Evolutionary conservation across 2,888 invertebrate genomes (phyloP), one percentile per base, ranked within the genome.

Genomic region (Megaustenia siamemsis): DNA sequence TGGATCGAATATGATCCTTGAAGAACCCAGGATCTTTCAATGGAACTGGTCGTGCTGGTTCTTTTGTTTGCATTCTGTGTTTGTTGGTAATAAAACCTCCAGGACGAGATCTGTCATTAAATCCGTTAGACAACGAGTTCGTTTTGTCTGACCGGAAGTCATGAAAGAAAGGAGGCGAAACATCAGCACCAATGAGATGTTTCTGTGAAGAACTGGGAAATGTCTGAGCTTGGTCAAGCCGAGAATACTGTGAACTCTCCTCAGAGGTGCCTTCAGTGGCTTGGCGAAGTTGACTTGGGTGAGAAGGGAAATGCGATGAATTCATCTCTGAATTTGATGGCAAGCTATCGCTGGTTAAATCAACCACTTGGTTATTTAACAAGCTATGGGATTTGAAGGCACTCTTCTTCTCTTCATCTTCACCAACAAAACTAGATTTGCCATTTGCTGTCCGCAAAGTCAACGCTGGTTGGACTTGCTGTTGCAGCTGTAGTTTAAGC

Each of bases 51-150:
- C 78, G 53, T 4, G 38, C 71, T 6, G 83, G 49, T 12, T 83
- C 83, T 45, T 71, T 45, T 21, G 35, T 35, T 18, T 68, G 83
- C 15, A 38, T 24, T 1, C 83, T 53, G 35, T 69, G 83, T 4
- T 38, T 66, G n/a, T 53, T 78, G 18, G 78, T 83, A 6, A 83
- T 38, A 32, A 83, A 83, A 15, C 78, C 83, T 32, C 83, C 78
- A 28, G 83, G 83, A 3, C 83, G 60, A n/a, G 83, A 76, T 35
- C 83, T 77, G 35, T 83, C 83, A 43, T 56, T 68, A 28, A 83
- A 78, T 24, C 71, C 78, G 38, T 60, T 78, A 0, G 78, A 60
- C 28, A 83, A 38, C 1, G 76, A n/a, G 32, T 15, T 43, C 1
- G 45, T 10, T 73, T 73, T 82, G 49, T 40, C 63, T 66, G 49